Conservation (phyloP, 2,113 vertebrate genomes). For the Hemichromis elongatus region DNA sequence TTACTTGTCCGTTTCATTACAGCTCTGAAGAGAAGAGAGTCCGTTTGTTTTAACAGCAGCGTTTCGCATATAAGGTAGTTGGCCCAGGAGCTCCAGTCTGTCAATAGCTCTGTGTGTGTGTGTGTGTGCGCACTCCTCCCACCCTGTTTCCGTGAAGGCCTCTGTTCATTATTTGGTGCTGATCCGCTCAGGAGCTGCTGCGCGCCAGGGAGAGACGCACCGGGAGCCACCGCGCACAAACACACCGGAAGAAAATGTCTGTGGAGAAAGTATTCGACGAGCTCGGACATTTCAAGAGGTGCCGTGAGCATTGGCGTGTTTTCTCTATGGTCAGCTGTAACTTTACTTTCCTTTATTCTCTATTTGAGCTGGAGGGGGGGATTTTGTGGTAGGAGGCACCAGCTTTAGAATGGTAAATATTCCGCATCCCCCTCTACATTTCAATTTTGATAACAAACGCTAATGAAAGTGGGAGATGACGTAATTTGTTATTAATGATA, state of each 20-base stretch:
- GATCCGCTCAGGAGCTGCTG: not conserved
- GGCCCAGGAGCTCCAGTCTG: not conserved
- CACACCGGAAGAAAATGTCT: conserved; percentile 44
- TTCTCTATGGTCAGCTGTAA: not conserved
- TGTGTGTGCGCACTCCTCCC: not conserved
- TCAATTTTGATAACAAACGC: not conserved
- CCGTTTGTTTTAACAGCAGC: not conserved
- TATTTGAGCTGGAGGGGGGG: not conserved
- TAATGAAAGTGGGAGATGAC: not conserved
- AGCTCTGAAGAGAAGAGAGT: not conserved
- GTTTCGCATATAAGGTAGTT: not conserved
- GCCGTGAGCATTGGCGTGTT: not conserved
- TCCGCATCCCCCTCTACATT: not conserved
- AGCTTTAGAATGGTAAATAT: not conserved
- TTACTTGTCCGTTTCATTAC: not conserved
- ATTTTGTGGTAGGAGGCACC: not conserved
- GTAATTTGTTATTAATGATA: not conserved
- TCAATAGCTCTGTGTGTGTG: not conserved
- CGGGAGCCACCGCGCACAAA: not conserved
- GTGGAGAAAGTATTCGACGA: conserved; percentile 74
- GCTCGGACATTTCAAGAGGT: conserved; percentile 76
- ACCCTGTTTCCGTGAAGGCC: not conserved
- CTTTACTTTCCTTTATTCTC: not conserved
- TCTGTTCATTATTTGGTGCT: not conserved
- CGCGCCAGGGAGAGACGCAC: not conserved